Evolutionary conservation across 2,797 vertebrate species (phyloP).

Genomic region (Pitangus sulphuratus): DNA sequence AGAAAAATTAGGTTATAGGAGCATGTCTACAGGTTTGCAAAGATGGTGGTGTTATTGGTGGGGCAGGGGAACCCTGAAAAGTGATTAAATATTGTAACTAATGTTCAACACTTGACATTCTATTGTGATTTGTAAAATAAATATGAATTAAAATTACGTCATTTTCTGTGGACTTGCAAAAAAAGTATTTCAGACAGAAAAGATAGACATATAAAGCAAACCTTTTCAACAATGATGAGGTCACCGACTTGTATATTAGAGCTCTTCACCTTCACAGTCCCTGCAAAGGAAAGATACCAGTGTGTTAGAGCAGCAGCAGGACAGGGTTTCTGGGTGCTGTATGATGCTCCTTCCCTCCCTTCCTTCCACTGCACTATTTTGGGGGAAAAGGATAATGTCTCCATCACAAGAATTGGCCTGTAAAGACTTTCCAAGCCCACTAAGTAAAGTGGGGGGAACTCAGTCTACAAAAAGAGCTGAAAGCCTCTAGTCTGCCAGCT

Average conservation of each 20-base stretch:
- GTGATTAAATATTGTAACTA: neutral
- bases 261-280: constrained; percentile 96
- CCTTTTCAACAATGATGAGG: constrained; percentile 99
- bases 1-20: neutral
- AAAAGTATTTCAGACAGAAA: neutral
- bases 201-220: constrained; percentile 60
- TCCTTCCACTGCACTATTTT: neutral
- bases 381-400: fast-evolving
- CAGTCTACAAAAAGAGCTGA: neutral
- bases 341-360: neutral
- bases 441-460: neutral
- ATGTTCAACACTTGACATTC: neutral
- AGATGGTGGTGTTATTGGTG: neutral
- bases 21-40: neutral
- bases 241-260: constrained; percentile 98
- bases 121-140: neutral
- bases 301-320: neutral
- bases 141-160: neutral
- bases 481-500: neutral
- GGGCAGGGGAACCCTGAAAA: neutral
- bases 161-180: neutral
- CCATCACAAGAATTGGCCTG: neutral
- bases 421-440: neutral
- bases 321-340: neutral
- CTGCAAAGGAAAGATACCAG: constrained; percentile 68